Conservation (phyloP, 2,888 invertebrate genomes). For the Platycheirus albimanus region DNA sequence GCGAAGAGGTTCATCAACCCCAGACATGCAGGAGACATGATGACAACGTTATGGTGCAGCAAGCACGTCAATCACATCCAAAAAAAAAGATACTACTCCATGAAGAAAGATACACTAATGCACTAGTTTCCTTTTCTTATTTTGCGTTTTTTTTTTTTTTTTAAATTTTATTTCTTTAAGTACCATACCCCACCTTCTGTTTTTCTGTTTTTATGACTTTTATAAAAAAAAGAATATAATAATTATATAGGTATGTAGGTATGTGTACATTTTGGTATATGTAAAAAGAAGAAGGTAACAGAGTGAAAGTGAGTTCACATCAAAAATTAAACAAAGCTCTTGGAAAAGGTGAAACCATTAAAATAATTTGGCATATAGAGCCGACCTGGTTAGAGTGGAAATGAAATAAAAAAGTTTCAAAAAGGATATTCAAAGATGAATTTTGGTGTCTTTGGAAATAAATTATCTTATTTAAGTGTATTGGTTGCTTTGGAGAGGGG, state of each 20-base stretch:
- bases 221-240: slow-evolving; percentile 50
- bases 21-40: slow-evolving; percentile 65
- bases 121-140: slow-evolving; percentile 59
- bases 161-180: no score
- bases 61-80: slow-evolving; percentile 59
- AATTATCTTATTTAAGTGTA: no score
- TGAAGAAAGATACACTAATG: slow-evolving; percentile 57
- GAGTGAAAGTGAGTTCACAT: slow-evolving; percentile 28
- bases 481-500: no score
- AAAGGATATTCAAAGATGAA: not conserved
- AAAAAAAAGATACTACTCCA: slow-evolving; percentile 3
- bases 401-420: not conserved
- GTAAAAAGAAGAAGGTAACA: slow-evolving; percentile 1
- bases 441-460: no score
- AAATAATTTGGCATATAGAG: slow-evolving; percentile 25
- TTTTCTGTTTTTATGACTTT: slow-evolving; percentile 37
- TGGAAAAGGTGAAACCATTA: slow-evolving; percentile 14
- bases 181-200: no score
- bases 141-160: slow-evolving; percentile 32
- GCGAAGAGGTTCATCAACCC: slow-evolving; percentile 72
- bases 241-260: slow-evolving; percentile 12
- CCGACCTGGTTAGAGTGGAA: not conserved
- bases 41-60: slow-evolving; percentile 39
- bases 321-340: slow-evolving; percentile 22
- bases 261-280: slow-evolving; percentile 6